A percentile compares a stretch with the other conserved stretches of the same genome.
Evolutionary conservation across 2,888 invertebrate genomes (phyloP).

Genomic region (Argyra leucocephala): DNA sequence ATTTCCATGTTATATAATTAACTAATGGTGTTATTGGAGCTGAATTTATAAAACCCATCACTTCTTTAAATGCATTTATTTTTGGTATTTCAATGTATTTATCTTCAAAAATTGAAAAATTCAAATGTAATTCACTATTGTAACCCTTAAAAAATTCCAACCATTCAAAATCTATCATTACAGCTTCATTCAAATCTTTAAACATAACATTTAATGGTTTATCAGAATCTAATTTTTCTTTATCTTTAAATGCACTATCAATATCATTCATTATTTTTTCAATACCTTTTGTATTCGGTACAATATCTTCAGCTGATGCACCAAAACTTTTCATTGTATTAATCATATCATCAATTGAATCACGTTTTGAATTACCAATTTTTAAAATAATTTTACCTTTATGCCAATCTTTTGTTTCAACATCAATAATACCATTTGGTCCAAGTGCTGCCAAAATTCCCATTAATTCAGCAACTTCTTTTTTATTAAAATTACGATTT

Average conservation of each 20-base stretch:
- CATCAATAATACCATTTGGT: not conserved
- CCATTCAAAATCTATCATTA: not conserved
- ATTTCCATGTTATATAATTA: conserved; percentile 9
- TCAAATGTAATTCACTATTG: not conserved
- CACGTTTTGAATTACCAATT: conserved; percentile 22
- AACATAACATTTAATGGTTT: not conserved
- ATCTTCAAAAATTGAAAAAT: not conserved
- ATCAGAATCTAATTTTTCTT: not conserved
- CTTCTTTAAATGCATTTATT: not conserved
- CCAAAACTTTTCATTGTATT: conserved; percentile 6
- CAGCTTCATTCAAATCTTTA: not conserved
- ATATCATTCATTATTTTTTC: not conserved
- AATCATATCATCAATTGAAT: not conserved
- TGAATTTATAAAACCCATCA: not conserved
- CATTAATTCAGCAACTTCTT: not conserved
- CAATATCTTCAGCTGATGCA: not conserved
- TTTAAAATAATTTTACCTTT: conserved; percentile 17
- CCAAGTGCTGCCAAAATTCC: not conserved
- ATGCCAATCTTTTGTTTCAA: conserved; percentile 12
- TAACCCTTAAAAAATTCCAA: not conserved
- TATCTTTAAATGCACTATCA: not conserved
- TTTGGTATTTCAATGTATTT: not conserved
- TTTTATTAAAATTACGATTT: not conserved
- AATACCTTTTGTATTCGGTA: not conserved
- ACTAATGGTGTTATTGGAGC: not conserved